Evolutionary conservation across 2,113 vertebrate species (phyloP).

Genomic region (Dromaius novaehollandiae): DNA sequence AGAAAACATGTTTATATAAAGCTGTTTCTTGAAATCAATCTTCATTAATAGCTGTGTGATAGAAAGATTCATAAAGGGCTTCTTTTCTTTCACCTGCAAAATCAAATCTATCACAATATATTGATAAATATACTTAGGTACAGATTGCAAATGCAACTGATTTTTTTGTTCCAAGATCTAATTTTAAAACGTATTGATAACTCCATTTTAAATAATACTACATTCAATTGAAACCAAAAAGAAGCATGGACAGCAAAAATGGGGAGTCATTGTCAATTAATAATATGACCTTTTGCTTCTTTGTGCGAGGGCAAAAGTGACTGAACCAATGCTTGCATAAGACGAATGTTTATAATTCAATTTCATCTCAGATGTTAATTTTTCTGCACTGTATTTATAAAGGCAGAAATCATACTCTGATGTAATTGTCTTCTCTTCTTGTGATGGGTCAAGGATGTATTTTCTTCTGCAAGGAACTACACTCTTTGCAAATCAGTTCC

Average conservation of each 20-base stretch:
- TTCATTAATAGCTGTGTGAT: conserved; percentile 54
- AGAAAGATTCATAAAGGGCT: conserved; percentile 53
- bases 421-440: not conserved
- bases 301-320: conserved; percentile 33
- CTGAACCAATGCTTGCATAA: conserved; percentile 15
- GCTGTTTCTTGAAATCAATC: conserved; percentile 39
- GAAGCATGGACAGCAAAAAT: not conserved
- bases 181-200: conserved; percentile 65
- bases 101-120: conserved; percentile 53
- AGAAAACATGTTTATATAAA: conserved; percentile 23
- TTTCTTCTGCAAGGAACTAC: not conserved
- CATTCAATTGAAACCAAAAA: conserved; percentile 32
- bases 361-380: conserved; percentile 44
- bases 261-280: conserved; percentile 22
- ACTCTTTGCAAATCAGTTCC: not conserved
- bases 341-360: not conserved
- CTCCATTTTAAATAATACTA: conserved; percentile 52
- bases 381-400: not conserved
- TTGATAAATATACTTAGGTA: conserved; percentile 38
- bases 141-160: conserved; percentile 31
- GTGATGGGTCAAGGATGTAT: not conserved
- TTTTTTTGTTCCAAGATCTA: conserved; percentile 51
- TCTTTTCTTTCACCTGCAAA: conserved; percentile 35
- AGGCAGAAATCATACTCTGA: not conserved
- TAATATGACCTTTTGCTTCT: conserved; percentile 52